phyloP scores from a whole-genome alignment of 2,888 invertebrate genomes.

The Digitonthophagus gazella region DNA sequence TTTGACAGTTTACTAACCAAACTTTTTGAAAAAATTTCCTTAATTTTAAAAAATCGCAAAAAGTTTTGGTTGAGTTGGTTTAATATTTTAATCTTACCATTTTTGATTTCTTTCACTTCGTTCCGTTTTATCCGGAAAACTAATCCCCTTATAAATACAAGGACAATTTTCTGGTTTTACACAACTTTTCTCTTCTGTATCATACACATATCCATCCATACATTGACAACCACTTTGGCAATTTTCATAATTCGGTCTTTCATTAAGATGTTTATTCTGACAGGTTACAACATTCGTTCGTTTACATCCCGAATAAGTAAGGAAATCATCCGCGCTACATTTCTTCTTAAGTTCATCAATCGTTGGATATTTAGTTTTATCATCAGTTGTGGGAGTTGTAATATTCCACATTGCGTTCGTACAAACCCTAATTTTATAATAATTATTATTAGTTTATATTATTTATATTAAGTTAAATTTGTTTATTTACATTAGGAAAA shows the following conservation, averaged over 20 bases:
- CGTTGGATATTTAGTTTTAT: slow-evolving; percentile 37
- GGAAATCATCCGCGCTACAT: slow-evolving; percentile 60
- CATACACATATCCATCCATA: not conserved
- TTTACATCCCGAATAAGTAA: slow-evolving; percentile 70
- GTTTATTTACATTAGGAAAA: not conserved
- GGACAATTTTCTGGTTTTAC: slow-evolving; percentile 7
- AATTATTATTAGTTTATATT: no score
- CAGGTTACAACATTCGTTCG: slow-evolving; percentile 71
- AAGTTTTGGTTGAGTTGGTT: no score
- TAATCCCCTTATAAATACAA: slow-evolving; percentile 8
- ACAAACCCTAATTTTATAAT: slow-evolving; percentile 61
- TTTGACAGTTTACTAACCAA: no score
- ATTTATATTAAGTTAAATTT: no score
- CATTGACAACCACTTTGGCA: slow-evolving; percentile 8
- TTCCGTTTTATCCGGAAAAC: slow-evolving; percentile 1
- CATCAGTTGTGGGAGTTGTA: slow-evolving; percentile 59
- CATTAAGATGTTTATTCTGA: slow-evolving; percentile 39
- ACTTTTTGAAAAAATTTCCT: no score
- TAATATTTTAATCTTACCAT: not conserved
- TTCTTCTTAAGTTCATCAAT: slow-evolving; percentile 55
- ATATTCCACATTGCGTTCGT: slow-evolving; percentile 67
- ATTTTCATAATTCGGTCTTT: not conserved
- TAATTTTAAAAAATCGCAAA: no score
- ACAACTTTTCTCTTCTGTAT: not conserved
- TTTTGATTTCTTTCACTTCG: not conserved